These are phyloP conservation scores for Cynodonichthys magdalenae DNA, from an alignment of 2,797 vertebrate genomes.

Conservation along the genomic window DNA sequence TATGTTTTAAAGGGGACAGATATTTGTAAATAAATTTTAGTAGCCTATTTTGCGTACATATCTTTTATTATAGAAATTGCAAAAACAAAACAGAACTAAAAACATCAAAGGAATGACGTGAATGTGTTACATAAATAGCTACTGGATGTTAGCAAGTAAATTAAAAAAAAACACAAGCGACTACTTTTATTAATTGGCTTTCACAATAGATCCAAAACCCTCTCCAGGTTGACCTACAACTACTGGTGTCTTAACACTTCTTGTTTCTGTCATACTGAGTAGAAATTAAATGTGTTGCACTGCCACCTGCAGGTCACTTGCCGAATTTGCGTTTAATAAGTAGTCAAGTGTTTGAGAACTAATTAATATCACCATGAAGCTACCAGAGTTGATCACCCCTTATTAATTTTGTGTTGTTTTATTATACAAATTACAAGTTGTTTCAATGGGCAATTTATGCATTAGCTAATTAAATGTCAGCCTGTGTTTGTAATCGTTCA, in stretches of 20 bases:
- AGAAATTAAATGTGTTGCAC: constrained; percentile 23
- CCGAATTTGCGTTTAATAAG: neutral
- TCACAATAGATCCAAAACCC: neutral
- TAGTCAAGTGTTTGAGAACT: neutral
- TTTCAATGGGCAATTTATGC: neutral
- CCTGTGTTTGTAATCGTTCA: neutral
- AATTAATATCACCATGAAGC: neutral
- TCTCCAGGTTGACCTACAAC: constrained; percentile 1
- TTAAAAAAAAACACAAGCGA: too few species aligned
- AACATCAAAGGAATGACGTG: too few species aligned
- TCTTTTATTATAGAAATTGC: too few species aligned
- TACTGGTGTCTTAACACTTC: neutral
- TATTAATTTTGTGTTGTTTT: neutral
- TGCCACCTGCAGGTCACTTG: constrained; percentile 47
- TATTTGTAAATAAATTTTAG: too few species aligned
- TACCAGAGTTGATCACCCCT: neutral
- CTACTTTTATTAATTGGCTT: neutral
- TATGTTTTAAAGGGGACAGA: too few species aligned
- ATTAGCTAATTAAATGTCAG: neutral
- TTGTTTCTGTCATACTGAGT: neutral
- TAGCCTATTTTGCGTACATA: too few species aligned
- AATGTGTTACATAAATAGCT: too few species aligned
- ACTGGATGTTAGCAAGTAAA: too few species aligned
- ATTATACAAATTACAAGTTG: neutral
- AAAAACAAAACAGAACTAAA: too few species aligned